Percentiles rank a stretch among this genome's conserved stretches.
Evolutionary conservation across 2,797 vertebrate genomes (phyloP).

Genomic region (Gymnothorax javanicus): DNA sequence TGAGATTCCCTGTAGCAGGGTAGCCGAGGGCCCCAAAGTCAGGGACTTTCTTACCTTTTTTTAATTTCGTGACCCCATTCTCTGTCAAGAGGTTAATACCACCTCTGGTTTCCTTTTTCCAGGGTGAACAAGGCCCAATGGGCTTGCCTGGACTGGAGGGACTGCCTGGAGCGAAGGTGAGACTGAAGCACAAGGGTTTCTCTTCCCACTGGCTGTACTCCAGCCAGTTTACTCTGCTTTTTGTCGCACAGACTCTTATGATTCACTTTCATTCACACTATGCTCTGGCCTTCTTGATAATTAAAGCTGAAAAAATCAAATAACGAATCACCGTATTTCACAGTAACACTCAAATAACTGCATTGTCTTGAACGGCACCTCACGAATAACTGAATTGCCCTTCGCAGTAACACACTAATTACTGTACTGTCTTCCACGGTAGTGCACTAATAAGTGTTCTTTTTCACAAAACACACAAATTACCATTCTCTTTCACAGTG

Average conservation of each 20-base stretch:
- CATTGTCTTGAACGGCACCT: not conserved
- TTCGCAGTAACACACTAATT: too few species aligned
- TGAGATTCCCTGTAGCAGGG: not conserved
- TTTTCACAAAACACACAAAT: too few species aligned
- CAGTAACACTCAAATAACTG: not conserved
- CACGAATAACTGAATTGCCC: too few species aligned
- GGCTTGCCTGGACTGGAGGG: conserved; percentile 95
- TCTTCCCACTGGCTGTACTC: not conserved
- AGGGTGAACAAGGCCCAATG: conserved; percentile 94
- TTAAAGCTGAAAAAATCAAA: not conserved
- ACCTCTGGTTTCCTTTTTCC: conserved; percentile 56
- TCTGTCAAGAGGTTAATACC: conserved; percentile 45
- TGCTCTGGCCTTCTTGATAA: not conserved
- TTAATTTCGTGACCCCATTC: not conserved
- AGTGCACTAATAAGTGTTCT: too few species aligned
- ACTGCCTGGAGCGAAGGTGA: conserved; percentile 91
- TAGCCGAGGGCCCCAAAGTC: not conserved
- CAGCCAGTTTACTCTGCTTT: not conserved
- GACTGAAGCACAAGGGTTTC: conserved; percentile 31
- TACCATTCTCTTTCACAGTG: too few species aligned
- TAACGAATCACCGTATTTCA: not conserved
- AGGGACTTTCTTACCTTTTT: not conserved
- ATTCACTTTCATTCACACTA: not conserved
- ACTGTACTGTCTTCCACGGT: too few species aligned
- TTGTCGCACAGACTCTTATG: not conserved